Conservation (phyloP, 2,888 invertebrate species). For the Pilophorus perplexus region DNA sequence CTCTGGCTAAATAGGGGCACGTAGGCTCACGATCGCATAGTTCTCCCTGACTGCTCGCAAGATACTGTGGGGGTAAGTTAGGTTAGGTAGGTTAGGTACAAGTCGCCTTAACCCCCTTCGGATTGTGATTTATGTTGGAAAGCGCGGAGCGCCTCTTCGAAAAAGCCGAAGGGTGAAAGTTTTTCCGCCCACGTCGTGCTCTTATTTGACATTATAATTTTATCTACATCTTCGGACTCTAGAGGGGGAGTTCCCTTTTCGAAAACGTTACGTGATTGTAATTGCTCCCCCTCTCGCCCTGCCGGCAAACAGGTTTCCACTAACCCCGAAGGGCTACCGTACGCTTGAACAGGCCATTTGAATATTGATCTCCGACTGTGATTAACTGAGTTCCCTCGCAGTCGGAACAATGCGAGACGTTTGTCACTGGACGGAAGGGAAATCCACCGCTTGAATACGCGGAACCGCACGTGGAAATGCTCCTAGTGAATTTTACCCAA, state of each 20-base stretch:
- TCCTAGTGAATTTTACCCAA: too few relatives aligned
- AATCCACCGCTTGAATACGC: too few relatives aligned
- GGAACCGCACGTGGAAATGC: too few relatives aligned
- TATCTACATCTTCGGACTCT: conserved; percentile 31
- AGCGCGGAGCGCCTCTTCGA: neutral
- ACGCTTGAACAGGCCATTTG: conserved; percentile 5
- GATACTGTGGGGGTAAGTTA: too few relatives aligned
- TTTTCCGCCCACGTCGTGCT: conserved; percentile 38
- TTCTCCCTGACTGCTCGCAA: conserved; percentile 22
- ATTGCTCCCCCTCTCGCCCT: conserved; percentile 12
- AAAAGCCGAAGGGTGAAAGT: conserved; percentile 28
- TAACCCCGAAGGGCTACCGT: conserved; percentile 10
- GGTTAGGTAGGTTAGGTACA: too few relatives aligned
- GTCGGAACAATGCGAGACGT: too few relatives aligned
- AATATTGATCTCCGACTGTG: conserved; percentile 13
- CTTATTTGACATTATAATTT: conserved; percentile 37
- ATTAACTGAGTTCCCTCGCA: too few relatives aligned
- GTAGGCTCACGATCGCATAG: conserved; percentile 24
- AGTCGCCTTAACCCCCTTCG: neutral
- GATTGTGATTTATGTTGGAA: conserved; percentile 35
- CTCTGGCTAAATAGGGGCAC: neutral
- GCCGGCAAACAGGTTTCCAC: neutral
- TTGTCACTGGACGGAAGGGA: too few relatives aligned
- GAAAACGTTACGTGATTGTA: conserved; percentile 33
- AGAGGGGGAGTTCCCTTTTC: conserved; percentile 4